These are phyloP conservation scores for Pollenia griseotomentosa DNA, from an alignment of 2,888 invertebrate species.

Conservation along the genomic window DNA sequence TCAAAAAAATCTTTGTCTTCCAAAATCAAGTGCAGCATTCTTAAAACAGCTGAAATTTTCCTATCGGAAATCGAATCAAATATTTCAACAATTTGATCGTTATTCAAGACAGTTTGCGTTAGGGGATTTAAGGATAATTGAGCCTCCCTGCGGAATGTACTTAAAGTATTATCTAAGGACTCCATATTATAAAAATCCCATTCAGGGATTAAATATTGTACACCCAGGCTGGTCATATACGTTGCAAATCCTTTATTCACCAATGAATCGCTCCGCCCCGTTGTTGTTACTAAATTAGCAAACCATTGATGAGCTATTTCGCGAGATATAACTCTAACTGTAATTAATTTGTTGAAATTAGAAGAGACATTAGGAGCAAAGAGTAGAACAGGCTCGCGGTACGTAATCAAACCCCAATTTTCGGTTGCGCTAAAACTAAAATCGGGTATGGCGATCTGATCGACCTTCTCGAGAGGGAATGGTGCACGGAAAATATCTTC, in stretches of 20 bases:
- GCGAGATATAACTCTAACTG: conserved; percentile 87
- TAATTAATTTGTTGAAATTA: conserved; percentile 87
- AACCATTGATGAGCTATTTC: conserved; percentile 92
- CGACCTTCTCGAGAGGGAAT: conserved; percentile 88
- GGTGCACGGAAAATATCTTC: conserved; percentile 87
- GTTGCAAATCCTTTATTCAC: conserved; percentile 92
- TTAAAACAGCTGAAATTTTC: conserved; percentile 93
- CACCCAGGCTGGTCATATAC: conserved; percentile 87
- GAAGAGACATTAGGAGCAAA: conserved; percentile 88
- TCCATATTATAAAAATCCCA: conserved; percentile 87
- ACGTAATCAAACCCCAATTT: conserved; percentile 90
- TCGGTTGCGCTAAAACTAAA: conserved; percentile 96
- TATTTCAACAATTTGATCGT: conserved; percentile 91
- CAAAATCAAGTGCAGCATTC: conserved; percentile 96
- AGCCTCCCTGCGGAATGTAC: conserved; percentile 89
- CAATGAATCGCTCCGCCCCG: conserved; percentile 93
- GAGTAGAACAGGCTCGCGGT: conserved; percentile 89
- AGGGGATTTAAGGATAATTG: conserved; percentile 92
- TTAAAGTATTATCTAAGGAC: conserved; percentile 85
- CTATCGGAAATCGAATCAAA: conserved; percentile 94
- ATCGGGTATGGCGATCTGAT: conserved; percentile 92
- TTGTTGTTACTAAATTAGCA: conserved; percentile 92
- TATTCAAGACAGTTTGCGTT: conserved; percentile 89
- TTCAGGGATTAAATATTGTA: conserved; percentile 87
- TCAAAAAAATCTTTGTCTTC: conserved; percentile 89